These are phyloP conservation scores for Chorisops tibialis DNA, from an alignment of 2,888 invertebrate genomes.

Conservation along the genomic window DNA sequence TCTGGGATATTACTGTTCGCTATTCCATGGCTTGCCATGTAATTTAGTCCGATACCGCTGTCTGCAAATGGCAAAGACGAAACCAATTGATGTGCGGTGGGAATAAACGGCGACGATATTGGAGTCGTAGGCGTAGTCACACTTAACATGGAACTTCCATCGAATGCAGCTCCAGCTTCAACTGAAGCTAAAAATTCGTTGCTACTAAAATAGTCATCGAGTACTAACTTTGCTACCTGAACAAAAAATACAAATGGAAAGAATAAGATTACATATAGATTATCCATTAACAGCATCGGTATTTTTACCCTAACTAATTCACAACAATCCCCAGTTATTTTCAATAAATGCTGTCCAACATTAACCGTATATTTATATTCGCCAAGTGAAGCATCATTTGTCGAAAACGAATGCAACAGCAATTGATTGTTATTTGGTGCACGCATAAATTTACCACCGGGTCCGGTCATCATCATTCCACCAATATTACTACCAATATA, in stretches of 20 bases:
- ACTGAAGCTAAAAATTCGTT: slow-evolving; percentile 51
- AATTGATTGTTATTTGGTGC: slow-evolving; percentile 34
- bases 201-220: slow-evolving; percentile 77
- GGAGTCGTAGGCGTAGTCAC: slow-evolving; percentile 48
- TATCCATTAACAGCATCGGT: background rate
- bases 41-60: slow-evolving; percentile 51
- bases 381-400: slow-evolving; percentile 78
- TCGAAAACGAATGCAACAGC: slow-evolving; percentile 75
- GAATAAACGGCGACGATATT: slow-evolving; percentile 38
- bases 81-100: slow-evolving; percentile 35
- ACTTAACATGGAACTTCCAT: slow-evolving; percentile 47
- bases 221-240: slow-evolving; percentile 79
- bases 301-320: slow-evolving; percentile 75
- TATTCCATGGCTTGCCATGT: slow-evolving; percentile 42
- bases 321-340: slow-evolving; percentile 80
- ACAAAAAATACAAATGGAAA: background rate
- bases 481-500: slow-evolving; percentile 17
- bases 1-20: slow-evolving; percentile 39
- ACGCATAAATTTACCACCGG: slow-evolving; percentile 13
- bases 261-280: background rate
- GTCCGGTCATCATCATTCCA: slow-evolving; percentile 22
- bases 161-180: slow-evolving; percentile 50
- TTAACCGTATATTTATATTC: slow-evolving; percentile 88
- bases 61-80: slow-evolving; percentile 44
- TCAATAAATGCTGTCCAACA: slow-evolving; percentile 77